Base-by-base conservation (phyloP, 37 sponge, comb jelly and placozoan species). In the Ephydatia muelleri region DNA sequence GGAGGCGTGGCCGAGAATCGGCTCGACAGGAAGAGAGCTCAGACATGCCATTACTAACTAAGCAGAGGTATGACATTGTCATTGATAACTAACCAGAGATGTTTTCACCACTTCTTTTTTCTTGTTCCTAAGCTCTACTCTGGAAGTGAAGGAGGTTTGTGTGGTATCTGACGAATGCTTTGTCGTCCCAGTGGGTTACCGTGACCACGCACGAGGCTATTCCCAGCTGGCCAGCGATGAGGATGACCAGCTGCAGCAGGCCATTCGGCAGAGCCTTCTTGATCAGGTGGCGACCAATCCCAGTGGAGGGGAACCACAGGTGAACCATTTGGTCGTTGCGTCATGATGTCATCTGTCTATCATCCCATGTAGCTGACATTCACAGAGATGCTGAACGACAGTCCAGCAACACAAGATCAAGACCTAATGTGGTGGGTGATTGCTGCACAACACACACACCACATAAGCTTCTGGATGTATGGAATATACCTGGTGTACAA, bases 201-300 rank as follows among this genome's bases (percentile, higher is more conserved):
- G 82, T 0, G 64, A 86, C 23, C 47, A 75, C 28, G 28, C 68
- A 12, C 80, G 67, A 48, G 85, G 91, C 38, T 37, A 81, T 74
- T 72, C 75, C 21, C 84, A 76, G 27, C 80, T 85, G 73, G 89
- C 75, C 21, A 82, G 92, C 66, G 86, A 95, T 65, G 96, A 97
- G 73, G 99, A 99, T 48, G 92, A 92, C 73, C 85, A 95, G 57
- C 86, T 99, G 80, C 99, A 99, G 88, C 81, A 88, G 85, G 99
- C 99, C 27, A 95, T 99, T 38, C 80, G 83, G 72, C 96, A 99
- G 85, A 97, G 97, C 78, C 73, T 97, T 47, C 72, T 95, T 77
- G 96, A 95, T 32, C 89, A 86, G 76, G 78, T 67, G 25, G 74
- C 57, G 16, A 14, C 67, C 11, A 9, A 43, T 38, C 38, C 25